Evolutionary conservation across 2,797 vertebrate species (phyloP).

Genomic region (Parauchenoglanis punctatus): DNA sequence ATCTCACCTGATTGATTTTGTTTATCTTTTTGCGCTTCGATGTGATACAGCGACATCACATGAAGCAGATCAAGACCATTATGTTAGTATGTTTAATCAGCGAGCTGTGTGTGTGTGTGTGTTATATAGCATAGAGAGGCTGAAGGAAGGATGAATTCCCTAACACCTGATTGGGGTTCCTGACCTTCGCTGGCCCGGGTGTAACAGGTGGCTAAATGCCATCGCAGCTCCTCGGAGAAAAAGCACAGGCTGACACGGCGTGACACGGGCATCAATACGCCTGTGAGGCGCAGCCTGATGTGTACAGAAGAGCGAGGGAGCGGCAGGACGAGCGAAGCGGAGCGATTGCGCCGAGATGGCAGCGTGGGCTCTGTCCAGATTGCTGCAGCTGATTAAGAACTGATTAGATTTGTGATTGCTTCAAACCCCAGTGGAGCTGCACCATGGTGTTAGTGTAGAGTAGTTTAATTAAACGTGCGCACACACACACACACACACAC

Average conservation of each 20-base stretch:
- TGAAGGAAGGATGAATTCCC: neutral
- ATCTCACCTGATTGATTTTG: neutral
- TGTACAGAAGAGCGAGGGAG: neutral
- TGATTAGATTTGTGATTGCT: slow-evolving; percentile 69
- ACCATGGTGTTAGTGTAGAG: slow-evolving; percentile 23
- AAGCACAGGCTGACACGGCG: neutral
- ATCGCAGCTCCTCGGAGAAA: slow-evolving; percentile 8
- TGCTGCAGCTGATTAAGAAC: slow-evolving; percentile 72
- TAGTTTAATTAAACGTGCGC: slow-evolving; percentile 53
- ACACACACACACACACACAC: slow-evolving; percentile 32
- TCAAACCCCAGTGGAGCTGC: slow-evolving; percentile 29
- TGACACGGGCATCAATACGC: slow-evolving; percentile 27
- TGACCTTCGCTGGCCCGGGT: slow-evolving; percentile 24
- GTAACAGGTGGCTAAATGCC: slow-evolving; percentile 12
- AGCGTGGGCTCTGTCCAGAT: slow-evolving; percentile 50
- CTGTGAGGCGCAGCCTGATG: neutral
- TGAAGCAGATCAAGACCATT: neutral
- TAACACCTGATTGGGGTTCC: neutral
- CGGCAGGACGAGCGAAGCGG: slow-evolving; percentile 22
- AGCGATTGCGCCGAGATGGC: slow-evolving; percentile 9
- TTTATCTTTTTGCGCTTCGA: too few relatives aligned
- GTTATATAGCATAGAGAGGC: too few relatives aligned
- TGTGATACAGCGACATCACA: neutral
- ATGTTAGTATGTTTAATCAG: neutral
- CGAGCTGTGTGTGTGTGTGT: neutral